Base-by-base conservation (phyloP, 2,888 invertebrate species). In the Nomada hirtipes region DNA sequence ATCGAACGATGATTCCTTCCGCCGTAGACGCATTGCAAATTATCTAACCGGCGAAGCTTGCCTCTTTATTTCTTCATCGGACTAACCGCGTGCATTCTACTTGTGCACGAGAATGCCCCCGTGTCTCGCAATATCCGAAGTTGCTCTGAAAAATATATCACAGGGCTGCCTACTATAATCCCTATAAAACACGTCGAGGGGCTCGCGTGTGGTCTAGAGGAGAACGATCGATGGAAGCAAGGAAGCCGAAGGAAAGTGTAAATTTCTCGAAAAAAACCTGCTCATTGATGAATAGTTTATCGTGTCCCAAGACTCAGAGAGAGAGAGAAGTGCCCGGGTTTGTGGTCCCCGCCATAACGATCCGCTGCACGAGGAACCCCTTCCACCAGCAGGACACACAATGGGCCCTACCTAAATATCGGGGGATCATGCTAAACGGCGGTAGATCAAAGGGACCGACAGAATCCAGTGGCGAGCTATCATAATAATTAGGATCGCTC, bases 401-500 rank as follows among this genome's bases (percentile, higher is more conserved):
- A 88, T 85, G 82, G 88, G 85, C 82, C 86, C 88, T 88, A 90
- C 90, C 92, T 91, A 91, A 92, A 92, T 91, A 92, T 92, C 91
- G 90, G 90, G 89, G 92, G 91, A 93, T 93, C 92, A 93, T 92
- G 92, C 92, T 93, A 93, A 93, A 93, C 92, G 93, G 91, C 91
- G 90, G 89, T 85, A 91, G 92, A 93, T 93, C 92, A 93, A 93
- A 93, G 91, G 89, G 79, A 91, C 93, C 93, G 93, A 92, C 92
- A 89, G 91, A 93, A 93, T 93, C 91, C 93, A 91, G 92, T 93
- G 93, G 93, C 92, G 91, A 93, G 92, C 93, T 93, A 93, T 93
- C 93, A 93, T 93, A 93, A 93, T 93, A 93, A 93, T 93, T 93
- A 93, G 91, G 92, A 91, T 89, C 91, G 92, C 93, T 93, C 92